Conservation (phyloP, 35 echinoderm and acorn worm species). For the Diadema setosum region DNA sequence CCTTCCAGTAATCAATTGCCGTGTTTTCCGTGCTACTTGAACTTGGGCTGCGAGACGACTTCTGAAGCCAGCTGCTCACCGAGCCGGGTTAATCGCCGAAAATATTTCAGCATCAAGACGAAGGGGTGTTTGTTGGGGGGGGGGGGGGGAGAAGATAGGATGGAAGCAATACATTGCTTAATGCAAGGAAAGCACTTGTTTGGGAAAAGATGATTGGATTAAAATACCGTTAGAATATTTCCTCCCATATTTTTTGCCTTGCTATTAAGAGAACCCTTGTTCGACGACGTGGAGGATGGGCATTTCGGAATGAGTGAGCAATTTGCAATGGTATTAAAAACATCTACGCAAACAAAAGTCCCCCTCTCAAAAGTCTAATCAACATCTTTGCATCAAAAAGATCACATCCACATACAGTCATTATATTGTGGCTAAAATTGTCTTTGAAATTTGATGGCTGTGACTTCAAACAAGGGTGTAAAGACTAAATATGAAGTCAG, state of each 20-base stretch:
- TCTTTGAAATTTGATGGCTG: too few relatives aligned
- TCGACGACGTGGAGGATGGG: neutral
- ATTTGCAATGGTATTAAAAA: too few relatives aligned
- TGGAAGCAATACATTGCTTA: neutral
- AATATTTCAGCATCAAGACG: neutral
- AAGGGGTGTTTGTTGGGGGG: too few relatives aligned
- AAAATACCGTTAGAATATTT: conserved; percentile 5
- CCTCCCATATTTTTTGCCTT: neutral
- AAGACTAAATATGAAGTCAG: too few relatives aligned
- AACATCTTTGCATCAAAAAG: too few relatives aligned
- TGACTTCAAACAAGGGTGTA: too few relatives aligned
- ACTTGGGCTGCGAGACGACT: neutral
- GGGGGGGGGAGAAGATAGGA: neutral
- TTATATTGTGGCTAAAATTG: too few relatives aligned
- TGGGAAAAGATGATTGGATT: neutral
- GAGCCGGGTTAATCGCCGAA: neutral
- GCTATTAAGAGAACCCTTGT: neutral
- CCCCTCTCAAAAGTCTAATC: too few relatives aligned
- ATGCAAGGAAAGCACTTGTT: neutral
- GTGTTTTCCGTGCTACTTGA: conserved; percentile 4
- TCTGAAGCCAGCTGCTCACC: neutral
- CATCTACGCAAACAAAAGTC: too few relatives aligned
- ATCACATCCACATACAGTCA: too few relatives aligned
- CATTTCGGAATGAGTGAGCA: too few relatives aligned
- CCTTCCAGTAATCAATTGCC: neutral